These are phyloP conservation scores for Heliconius ismenius DNA, from an alignment of 2,888 invertebrate genomes.

Conservation along the genomic window DNA sequence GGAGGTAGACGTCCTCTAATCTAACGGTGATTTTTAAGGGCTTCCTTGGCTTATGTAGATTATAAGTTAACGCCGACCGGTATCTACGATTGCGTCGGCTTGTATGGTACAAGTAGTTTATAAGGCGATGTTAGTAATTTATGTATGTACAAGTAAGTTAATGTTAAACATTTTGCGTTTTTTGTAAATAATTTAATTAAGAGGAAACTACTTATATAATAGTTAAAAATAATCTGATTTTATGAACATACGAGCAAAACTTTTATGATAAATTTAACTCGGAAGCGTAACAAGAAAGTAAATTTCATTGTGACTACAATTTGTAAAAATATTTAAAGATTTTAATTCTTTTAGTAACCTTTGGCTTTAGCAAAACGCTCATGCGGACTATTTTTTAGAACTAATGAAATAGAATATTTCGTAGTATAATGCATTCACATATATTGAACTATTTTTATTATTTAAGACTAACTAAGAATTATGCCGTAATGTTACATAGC, in stretches of 20 bases:
- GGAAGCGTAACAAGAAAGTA: not conserved
- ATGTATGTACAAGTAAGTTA: not conserved
- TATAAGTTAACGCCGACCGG: conserved; percentile 5
- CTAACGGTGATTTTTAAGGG: conserved; percentile 45
- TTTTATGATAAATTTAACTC: not conserved
- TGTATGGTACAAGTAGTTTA: not conserved
- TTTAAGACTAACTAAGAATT: too few relatives aligned
- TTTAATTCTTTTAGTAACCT: too few relatives aligned
- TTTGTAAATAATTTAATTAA: not conserved
- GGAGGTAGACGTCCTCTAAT: conserved; percentile 60
- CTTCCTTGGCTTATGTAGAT: conserved; percentile 23
- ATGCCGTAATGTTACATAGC: too few relatives aligned
- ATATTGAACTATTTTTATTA: too few relatives aligned
- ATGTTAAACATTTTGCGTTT: not conserved
- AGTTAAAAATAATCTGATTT: not conserved
- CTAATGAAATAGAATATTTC: too few relatives aligned
- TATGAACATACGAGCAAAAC: not conserved
- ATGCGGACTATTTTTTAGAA: too few relatives aligned
- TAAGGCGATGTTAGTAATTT: not conserved
- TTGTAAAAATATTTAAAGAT: not conserved
- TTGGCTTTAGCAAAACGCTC: too few relatives aligned
- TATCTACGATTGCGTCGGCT: not conserved
- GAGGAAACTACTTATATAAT: not conserved
- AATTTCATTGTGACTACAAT: not conserved
- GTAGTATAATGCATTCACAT: too few relatives aligned